Evolutionary conservation across 2,113 vertebrate genomes (phyloP).

Genomic region (Uria lomvia): DNA sequence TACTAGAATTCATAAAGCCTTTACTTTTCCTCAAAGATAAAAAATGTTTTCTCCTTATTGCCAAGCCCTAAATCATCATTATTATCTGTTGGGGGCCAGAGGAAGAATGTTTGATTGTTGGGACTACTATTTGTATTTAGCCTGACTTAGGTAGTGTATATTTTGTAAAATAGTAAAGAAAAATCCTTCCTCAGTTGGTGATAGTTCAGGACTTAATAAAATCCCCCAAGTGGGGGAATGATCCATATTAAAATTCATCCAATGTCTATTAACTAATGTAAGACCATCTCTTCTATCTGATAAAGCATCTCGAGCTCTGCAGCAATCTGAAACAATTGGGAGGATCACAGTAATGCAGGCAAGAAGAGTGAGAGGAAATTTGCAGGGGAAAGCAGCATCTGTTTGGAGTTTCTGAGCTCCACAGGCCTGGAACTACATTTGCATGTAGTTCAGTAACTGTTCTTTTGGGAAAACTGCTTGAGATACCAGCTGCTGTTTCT

Average conservation of each 20-base stretch:
- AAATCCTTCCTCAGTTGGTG: neutral
- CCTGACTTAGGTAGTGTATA: neutral
- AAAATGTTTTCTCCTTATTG: neutral
- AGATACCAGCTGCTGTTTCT: slow-evolving; percentile 12
- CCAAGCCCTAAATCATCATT: neutral
- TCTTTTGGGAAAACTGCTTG: neutral
- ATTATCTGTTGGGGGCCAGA: neutral
- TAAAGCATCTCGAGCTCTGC: neutral
- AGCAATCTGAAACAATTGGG: neutral
- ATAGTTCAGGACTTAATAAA: neutral
- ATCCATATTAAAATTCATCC: neutral
- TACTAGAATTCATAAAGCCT: neutral
- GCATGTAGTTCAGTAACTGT: neutral
- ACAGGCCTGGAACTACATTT: neutral
- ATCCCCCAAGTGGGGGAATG: neutral
- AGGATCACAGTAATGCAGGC: neutral
- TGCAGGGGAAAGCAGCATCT: neutral
- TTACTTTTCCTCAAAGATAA: neutral
- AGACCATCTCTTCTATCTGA: neutral
- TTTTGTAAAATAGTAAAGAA: neutral
- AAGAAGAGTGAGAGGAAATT: neutral
- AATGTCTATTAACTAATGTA: neutral
- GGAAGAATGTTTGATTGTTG: neutral
- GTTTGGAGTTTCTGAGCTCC: neutral
- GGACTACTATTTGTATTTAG: neutral